These are phyloP conservation scores for Cepaea hortensis DNA, from an alignment of 2,888 invertebrate species.

Conservation along the genomic window DNA sequence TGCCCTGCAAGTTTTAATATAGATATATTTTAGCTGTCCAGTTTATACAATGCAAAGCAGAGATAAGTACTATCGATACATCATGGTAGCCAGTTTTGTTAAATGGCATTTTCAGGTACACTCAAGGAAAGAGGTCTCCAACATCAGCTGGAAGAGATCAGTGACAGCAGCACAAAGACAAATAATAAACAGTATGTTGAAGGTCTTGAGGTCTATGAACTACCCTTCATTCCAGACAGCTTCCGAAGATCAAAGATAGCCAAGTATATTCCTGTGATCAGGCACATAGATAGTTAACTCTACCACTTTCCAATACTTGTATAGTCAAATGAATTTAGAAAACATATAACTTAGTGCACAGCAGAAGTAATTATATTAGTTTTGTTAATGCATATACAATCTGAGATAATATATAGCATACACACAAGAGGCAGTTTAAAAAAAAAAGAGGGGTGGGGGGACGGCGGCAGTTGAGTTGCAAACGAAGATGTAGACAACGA, in stretches of 20 bases:
- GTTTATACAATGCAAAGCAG: too few species aligned
- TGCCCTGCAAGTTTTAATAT: too few species aligned
- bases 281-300: background rate
- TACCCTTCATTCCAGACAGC: conserved; percentile 47
- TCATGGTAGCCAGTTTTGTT: background rate
- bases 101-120: conserved; percentile 47
- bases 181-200: conserved; percentile 33
- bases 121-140: conserved; percentile 51
- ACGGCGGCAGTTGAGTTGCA: too few species aligned
- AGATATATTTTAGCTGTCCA: too few species aligned
- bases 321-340: too few species aligned
- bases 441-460: too few species aligned
- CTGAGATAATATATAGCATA: too few species aligned
- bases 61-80: background rate
- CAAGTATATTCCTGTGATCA: conserved; percentile 45
- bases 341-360: too few species aligned
- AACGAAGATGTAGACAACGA: too few species aligned
- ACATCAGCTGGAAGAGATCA: conserved; percentile 23
- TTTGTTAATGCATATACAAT: too few species aligned
- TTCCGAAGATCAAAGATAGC: conserved; percentile 44
- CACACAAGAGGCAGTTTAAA: too few species aligned
- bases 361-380: too few species aligned
- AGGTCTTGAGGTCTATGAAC: conserved; percentile 52
- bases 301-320: background rate
- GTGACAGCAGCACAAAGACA: conserved; percentile 1